Percentiles rank a stretch among this genome's conserved stretches.
Conservation (phyloP, 2,113 vertebrate species). For the Zapus hudsonius region DNA sequence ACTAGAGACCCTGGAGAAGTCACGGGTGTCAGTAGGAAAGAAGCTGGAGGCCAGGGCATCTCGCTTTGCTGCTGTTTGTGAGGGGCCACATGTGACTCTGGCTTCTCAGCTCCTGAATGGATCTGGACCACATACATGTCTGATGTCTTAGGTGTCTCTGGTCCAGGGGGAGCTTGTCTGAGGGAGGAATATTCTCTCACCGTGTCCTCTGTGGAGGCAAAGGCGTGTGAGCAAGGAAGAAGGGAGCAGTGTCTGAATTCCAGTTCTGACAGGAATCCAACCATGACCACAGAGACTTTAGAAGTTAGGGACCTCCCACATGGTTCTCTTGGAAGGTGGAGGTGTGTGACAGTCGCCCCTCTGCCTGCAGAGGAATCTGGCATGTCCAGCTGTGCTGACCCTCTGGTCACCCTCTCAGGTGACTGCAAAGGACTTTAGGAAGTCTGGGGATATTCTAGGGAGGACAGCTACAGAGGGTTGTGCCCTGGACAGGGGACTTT, state of each 20-base stretch:
- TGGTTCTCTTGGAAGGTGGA: neutral
- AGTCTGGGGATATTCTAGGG: neutral
- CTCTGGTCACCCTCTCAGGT: neutral
- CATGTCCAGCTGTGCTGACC: neutral
- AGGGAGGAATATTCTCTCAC: neutral
- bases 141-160: neutral
- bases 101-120: neutral
- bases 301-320: neutral
- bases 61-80: neutral
- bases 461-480: neutral
- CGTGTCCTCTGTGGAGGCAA: neutral
- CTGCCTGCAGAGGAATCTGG: neutral
- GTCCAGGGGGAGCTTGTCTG: neutral
- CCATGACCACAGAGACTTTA: neutral
- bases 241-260: constrained; percentile 16
- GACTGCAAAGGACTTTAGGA: neutral
- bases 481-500: neutral
- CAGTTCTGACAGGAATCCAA: neutral
- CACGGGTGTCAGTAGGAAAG: neutral
- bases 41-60: neutral
- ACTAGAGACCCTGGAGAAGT: neutral
- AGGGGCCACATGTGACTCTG: neutral
- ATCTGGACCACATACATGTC: neutral
- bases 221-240: neutral
- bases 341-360: too few species aligned